Base-by-base conservation (phyloP, 2,113 vertebrate species). In the Brachypodius melanocephalos region DNA sequence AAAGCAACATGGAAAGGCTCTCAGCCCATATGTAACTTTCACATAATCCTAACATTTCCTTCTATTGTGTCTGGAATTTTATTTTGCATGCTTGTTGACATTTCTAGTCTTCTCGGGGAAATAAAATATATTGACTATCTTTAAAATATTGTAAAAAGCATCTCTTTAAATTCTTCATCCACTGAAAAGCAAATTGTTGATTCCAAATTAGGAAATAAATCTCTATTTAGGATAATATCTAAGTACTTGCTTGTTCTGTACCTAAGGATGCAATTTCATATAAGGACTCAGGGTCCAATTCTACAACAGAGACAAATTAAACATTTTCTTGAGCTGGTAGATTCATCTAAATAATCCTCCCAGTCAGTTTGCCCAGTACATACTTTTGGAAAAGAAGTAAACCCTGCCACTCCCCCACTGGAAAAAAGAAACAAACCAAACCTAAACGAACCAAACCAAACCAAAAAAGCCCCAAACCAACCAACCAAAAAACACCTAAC, bases 41-140 rank as follows among this genome's bases (percentile, higher is more conserved):
- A 72, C 9, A 18, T 76, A 93, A 75, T 94, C 97, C 67, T 63
- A 75, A 78, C 38, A 15, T 91, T 82, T 90, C 73, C 62, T 94
- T 61, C 57, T 94, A 74, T 68, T 93, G 51, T 48, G 31, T 71
- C 69, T 65, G 48, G 43, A 58, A 73, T 69, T 71, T 79, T 76
- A n/a, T 84, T 92, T 91, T 61, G 28, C 26, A 18, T 90, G 45
- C 22, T 84, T 77, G 34, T 72, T 92, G 61, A 84, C 49, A 62
- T 85, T 91, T 84, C 52, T 89, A 66, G 69, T 20, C 69, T 77
- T 63, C 29, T 87, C 19, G 6, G 2, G 29, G 12, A 93, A 83
- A 31, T 78, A 69, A 95, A 95, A 86, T 85, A 62, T 20, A 81
- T 67, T 94, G 63, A 67, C 43, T 68, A 57, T 28, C 40, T 91